Base-by-base conservation (phyloP, 2,888 invertebrate genomes). In the Hyalella azteca region DNA sequence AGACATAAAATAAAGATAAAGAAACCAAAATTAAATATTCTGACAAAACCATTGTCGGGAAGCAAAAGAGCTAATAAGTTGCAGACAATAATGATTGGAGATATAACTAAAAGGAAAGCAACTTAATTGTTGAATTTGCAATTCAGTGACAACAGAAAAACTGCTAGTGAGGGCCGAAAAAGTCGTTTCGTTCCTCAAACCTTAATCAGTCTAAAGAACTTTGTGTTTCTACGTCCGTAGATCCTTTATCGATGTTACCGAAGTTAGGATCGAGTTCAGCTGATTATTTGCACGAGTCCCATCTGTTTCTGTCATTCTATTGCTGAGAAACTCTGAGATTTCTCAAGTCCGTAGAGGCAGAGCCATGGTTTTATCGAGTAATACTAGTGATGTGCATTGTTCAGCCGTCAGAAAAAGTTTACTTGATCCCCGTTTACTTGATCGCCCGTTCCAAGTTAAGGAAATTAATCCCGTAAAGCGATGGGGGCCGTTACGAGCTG, bases 221-320 rank as follows among this genome's bases (percentile, higher is more conserved):
- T 66, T 15, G 22, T 29, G 66, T 66, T 66, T 66, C 66, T 66
- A 36, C 36, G 15, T 54, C 66, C n/a, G 66, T 19, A 36, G 19
- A n/a, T 66, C 66, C 66, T 66, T 36, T 66, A 66, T 66, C 66
- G 66, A 66, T 66, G 66, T 66, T 66, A 66, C 36, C 32, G 29
- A 66, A 66, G 66, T 66, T 66, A 66, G 66, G 66, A 66, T 66
- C 66, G 66, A 66, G 66, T 66, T 66, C 19, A 66, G 36, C 66
- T 66, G 66, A 66, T 66, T 66, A 66, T 66, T 66, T 66, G 66
- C 66, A 66, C 32, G 66, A 66, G 66, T 66, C 66, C 66, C 66
- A 66, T 66, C 66, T 66, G 66, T 66, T 66, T 66, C 66, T 66
- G 66, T 66, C 66, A 36, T 19, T 11, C 7, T 36, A 66, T 66